Conservation (phyloP, 2,888 invertebrate species). For the Linnaemya vulpina region DNA sequence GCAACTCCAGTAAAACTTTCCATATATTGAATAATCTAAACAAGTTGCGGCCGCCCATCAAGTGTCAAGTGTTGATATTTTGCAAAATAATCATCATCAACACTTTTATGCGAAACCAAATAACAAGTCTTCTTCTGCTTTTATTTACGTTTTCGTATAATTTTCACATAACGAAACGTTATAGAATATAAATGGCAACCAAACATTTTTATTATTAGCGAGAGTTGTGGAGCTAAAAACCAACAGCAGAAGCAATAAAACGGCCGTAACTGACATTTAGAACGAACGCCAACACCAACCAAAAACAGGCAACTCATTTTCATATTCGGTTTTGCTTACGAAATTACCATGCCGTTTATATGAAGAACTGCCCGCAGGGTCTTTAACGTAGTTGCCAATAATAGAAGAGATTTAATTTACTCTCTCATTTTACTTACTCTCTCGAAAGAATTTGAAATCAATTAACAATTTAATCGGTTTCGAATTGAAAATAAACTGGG, state of each 20-base stretch:
- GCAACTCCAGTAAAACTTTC: too few species aligned
- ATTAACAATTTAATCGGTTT: too few species aligned
- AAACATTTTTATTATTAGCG: conserved; percentile 33
- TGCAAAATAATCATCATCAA: conserved; percentile 27
- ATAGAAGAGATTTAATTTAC: too few species aligned
- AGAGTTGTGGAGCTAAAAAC: conserved; percentile 19
- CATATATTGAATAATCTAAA: neutral
- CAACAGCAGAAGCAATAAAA: conserved; percentile 30
- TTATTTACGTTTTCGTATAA: conserved; percentile 25
- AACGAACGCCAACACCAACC: conserved; percentile 3
- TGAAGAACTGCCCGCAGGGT: neutral
- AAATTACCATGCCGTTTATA: conserved; percentile 21
- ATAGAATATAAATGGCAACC: conserved; percentile 38
- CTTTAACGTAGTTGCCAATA: too few species aligned
- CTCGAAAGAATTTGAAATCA: too few species aligned
- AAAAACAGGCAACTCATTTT: conserved; percentile 33
- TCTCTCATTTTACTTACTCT: too few species aligned
- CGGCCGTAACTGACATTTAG: conserved; percentile 23
- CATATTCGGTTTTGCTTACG: conserved; percentile 59
- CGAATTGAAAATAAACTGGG: too few species aligned
- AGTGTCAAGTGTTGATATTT: conserved; percentile 32
- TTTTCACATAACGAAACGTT: conserved; percentile 17
- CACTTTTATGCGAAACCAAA: conserved; percentile 9
- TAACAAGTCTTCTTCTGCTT: neutral
- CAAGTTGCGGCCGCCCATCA: neutral